A percentile compares a stretch with the other conserved stretches of the same genome.
Conservation (phyloP, 2,888 invertebrate species). For the Rotaria socialis region DNA sequence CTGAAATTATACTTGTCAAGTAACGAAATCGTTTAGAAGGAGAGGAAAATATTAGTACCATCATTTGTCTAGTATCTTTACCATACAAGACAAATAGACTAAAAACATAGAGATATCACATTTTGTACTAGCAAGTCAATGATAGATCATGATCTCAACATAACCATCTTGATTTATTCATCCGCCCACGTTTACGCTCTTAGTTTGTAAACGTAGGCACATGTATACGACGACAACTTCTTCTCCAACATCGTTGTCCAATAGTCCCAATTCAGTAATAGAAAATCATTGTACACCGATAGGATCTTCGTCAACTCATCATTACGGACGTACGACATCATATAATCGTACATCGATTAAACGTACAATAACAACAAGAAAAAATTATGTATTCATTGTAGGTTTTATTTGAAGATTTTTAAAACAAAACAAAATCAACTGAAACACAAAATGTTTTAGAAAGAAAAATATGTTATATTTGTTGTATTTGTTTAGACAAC, state of each 20-base stretch:
- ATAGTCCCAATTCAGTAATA: not conserved
- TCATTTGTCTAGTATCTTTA: not conserved
- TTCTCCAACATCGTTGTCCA: not conserved
- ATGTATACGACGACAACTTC: not conserved
- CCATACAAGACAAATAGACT: too few relatives aligned
- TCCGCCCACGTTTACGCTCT: not conserved
- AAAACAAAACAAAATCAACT: not conserved
- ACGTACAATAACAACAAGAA: not conserved
- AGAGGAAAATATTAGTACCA: not conserved
- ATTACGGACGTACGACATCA: not conserved
- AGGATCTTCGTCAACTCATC: not conserved
- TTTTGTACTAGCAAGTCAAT: not conserved
- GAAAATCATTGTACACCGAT: not conserved
- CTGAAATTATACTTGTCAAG: too few relatives aligned
- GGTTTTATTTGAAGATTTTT: not conserved
- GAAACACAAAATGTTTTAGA: not conserved
- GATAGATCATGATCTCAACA: not conserved
- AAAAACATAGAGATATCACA: not conserved
- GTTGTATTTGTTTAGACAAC: not conserved
- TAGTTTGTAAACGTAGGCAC: not conserved
- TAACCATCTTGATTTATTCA: not conserved
- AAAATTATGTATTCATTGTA: not conserved
- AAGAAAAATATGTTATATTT: too few relatives aligned
- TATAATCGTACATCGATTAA: slow-evolving; percentile 15
- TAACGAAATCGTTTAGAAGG: too few relatives aligned